Evolutionary conservation across 2,888 invertebrate genomes (phyloP).

Genomic region (Leucania comma): DNA sequence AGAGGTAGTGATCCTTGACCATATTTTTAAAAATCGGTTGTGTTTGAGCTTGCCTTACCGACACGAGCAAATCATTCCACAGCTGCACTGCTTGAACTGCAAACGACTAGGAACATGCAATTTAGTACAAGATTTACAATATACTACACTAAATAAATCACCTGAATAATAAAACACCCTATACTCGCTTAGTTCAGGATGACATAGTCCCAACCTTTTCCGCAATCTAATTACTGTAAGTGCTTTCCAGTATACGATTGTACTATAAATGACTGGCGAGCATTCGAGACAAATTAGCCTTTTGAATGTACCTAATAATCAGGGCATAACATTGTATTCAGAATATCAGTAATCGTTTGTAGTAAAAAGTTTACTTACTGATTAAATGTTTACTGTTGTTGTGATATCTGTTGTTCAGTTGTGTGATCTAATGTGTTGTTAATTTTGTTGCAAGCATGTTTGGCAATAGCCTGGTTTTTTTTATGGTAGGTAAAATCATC

Average conservation of each 20-base stretch:
- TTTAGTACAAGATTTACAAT: no score
- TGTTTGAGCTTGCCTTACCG: no score
- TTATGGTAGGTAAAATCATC: no score
- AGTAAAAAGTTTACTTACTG: background rate
- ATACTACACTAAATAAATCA: no score
- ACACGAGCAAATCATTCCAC: no score
- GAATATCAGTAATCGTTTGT: background rate
- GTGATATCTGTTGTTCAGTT: background rate
- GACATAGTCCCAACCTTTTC: conserved; percentile 82
- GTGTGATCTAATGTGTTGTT: background rate
- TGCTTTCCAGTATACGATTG: conserved; percentile 86
- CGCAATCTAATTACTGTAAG: conserved; percentile 89
- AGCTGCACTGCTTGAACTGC: no score
- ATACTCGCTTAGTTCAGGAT: conserved; percentile 71
- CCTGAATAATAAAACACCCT: conserved; percentile 69
- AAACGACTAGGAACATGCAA: no score
- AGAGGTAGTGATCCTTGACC: no score
- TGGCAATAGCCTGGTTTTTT: no score
- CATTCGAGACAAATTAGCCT: conserved; percentile 57
- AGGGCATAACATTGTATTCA: conserved; percentile 44
- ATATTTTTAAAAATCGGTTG: no score
- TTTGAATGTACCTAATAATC: conserved; percentile 34
- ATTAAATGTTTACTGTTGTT: background rate
- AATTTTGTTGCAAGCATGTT: background rate
- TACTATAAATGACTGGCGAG: conserved; percentile 69